phyloP scores from a whole-genome alignment of 2,113 vertebrate species.

The Tapirus terrestris region DNA sequence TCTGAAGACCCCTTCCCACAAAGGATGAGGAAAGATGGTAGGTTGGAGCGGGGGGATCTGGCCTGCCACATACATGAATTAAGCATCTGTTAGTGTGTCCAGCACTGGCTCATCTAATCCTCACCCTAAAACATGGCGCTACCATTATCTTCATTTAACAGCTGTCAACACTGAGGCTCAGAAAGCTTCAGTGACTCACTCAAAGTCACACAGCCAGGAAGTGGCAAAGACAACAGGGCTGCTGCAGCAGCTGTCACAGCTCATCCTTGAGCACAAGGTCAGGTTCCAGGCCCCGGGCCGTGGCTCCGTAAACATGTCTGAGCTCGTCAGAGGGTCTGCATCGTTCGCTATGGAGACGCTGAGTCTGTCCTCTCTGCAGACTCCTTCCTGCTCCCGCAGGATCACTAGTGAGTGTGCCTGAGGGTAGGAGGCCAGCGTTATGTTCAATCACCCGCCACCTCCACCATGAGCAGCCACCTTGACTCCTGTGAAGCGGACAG shows the following conservation, averaged over 20 bases:
- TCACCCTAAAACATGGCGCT: not conserved
- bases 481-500: conserved; percentile 58
- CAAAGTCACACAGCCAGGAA: conserved; percentile 12
- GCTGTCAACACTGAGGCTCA: not conserved
- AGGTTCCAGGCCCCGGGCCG: not conserved
- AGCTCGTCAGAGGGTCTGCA: not conserved
- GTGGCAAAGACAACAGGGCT: not conserved
- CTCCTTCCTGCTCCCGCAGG: not conserved
- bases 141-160: not conserved
- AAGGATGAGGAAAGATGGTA: not conserved
- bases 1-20: not conserved
- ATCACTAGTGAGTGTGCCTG: not conserved
- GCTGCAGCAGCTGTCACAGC: not conserved
- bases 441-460: conserved; percentile 75
- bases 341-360: not conserved
- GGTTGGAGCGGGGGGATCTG: not conserved
- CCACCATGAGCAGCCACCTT: conserved; percentile 75
- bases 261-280: not conserved
- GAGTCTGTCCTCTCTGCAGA: not conserved
- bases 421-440: conserved; percentile 65
- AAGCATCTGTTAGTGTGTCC: not conserved
- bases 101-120: not conserved
- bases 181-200: conserved; percentile 26
- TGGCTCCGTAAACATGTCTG: not conserved
- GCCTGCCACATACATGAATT: not conserved